A percentile compares a stretch with the other conserved stretches of the same genome.
Conservation (phyloP, 1,140 invertebrate species). For the Listronotus oregonensis region DNA sequence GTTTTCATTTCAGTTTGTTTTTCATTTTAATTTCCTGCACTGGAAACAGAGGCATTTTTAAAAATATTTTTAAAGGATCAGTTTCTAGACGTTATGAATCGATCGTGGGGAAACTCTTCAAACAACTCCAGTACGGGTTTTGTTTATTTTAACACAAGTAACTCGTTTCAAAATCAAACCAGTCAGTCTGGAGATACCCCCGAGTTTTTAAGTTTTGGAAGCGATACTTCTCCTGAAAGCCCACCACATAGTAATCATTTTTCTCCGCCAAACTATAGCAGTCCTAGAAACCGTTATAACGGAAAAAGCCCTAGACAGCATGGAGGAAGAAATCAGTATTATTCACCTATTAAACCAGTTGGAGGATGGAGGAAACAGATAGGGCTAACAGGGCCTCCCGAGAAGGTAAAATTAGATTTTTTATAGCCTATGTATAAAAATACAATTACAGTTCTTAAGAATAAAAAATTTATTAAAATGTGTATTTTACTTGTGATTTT, state of each 20-base stretch:
- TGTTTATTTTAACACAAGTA: conserved; percentile 6
- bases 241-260: background rate
- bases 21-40: too few species aligned
- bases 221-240: background rate
- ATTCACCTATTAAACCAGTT: conserved; percentile 1
- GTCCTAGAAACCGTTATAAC: background rate
- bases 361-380: background rate
- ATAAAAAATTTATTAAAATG: too few species aligned
- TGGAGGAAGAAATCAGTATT: conserved; percentile 2
- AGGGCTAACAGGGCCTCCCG: background rate
- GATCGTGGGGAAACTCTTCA: background rate
- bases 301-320: background rate
- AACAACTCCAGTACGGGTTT: background rate
- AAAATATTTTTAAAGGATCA: too few species aligned
- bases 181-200: background rate
- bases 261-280: conserved; percentile 1
- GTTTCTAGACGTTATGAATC: background rate
- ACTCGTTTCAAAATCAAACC: background rate
- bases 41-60: too few species aligned
- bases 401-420: too few species aligned
- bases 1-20: too few species aligned
- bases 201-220: conserved; percentile 1
- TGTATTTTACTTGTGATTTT: too few species aligned
- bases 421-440: too few species aligned
- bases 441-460: too few species aligned